phyloP scores from a whole-genome alignment of 2,888 invertebrate species.

The Temnothorax unifasciatus region DNA sequence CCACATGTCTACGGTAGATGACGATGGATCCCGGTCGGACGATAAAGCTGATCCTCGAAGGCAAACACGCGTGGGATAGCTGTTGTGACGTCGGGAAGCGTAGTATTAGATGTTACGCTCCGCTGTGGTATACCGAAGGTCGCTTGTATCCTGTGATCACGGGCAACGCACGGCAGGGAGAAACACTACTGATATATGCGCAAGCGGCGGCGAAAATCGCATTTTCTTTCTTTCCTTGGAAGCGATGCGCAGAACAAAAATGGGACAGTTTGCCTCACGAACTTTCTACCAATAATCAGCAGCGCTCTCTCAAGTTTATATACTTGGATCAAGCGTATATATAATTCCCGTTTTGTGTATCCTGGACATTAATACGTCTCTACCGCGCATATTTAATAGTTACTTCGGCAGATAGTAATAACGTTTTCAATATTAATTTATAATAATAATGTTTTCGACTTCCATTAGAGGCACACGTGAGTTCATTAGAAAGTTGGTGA shows the following conservation, averaged over 20 bases:
- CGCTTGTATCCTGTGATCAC: constrained; percentile 41
- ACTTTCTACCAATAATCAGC: constrained; percentile 32
- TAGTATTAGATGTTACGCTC: constrained; percentile 57
- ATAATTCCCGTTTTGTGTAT: not conserved
- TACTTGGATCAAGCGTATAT: not conserved
- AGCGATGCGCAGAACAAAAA: constrained; percentile 12
- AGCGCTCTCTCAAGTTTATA: constrained; percentile 10
- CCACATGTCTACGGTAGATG: constrained; percentile 55
- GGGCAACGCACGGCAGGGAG: constrained; percentile 17
- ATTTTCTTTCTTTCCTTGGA: constrained; percentile 18
- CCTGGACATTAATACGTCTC: not conserved
- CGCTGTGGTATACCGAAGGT: constrained; percentile 56
- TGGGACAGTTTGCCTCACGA: constrained; percentile 1
- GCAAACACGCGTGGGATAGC: constrained; percentile 54
- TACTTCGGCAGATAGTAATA: constrained; percentile 13
- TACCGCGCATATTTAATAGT: not conserved
- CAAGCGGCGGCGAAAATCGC: not conserved
- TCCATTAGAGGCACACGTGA: not conserved
- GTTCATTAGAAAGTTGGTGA: constrained; percentile 27
- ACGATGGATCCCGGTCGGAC: constrained; percentile 53
- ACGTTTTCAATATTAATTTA: constrained; percentile 10
- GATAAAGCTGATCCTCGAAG: constrained; percentile 68
- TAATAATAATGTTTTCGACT: constrained; percentile 26
- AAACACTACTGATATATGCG: constrained; percentile 52
- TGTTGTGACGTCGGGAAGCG: constrained; percentile 51